A percentile compares a stretch with the other conserved stretches of the same genome.
phyloP scores from a whole-genome alignment of 2,888 invertebrate species.

The Plagiodera versicolora region DNA sequence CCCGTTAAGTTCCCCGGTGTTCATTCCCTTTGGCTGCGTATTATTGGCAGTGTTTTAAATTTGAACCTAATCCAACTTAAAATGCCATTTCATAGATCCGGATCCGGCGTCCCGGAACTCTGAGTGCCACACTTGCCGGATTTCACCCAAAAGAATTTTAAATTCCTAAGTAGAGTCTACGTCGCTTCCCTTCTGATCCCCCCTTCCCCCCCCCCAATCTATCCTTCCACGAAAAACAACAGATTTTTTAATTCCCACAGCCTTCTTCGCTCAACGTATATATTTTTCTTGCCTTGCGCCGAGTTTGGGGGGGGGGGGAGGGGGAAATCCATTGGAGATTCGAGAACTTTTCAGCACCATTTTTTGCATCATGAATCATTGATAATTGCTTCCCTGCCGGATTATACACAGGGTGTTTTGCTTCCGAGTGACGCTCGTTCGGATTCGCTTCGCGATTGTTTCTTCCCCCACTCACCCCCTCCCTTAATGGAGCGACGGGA shows the following conservation, averaged over 20 bases:
- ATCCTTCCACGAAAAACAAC: constrained; percentile 53
- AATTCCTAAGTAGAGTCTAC: constrained; percentile 53
- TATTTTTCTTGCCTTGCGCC: constrained; percentile 49
- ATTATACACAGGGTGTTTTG: no score
- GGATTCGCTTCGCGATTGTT: no score
- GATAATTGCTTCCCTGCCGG: not conserved
- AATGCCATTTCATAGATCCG: constrained; percentile 58
- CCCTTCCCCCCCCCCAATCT: constrained; percentile 21
- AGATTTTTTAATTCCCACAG: constrained; percentile 58
- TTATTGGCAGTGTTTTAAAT: constrained; percentile 57
- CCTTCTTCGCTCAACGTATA: constrained; percentile 53
- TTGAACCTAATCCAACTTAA: constrained; percentile 58
- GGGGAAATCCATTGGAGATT: not conserved
- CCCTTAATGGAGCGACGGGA: constrained; percentile 16
- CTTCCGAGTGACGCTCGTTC: no score
- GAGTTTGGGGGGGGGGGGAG: constrained; percentile 16
- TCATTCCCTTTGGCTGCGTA: constrained; percentile 52
- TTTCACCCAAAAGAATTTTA: constrained; percentile 57
- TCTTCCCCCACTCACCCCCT: constrained; percentile 8
- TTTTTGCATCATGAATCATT: not conserved
- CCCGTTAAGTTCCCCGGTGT: constrained; percentile 44
- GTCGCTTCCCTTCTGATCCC: constrained; percentile 31
- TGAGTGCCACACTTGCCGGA: constrained; percentile 55
- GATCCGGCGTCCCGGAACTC: constrained; percentile 45
- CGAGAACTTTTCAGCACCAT: not conserved